Base-by-base conservation (phyloP, 2,797 vertebrate species). In the Phataginus tricuspis region DNA sequence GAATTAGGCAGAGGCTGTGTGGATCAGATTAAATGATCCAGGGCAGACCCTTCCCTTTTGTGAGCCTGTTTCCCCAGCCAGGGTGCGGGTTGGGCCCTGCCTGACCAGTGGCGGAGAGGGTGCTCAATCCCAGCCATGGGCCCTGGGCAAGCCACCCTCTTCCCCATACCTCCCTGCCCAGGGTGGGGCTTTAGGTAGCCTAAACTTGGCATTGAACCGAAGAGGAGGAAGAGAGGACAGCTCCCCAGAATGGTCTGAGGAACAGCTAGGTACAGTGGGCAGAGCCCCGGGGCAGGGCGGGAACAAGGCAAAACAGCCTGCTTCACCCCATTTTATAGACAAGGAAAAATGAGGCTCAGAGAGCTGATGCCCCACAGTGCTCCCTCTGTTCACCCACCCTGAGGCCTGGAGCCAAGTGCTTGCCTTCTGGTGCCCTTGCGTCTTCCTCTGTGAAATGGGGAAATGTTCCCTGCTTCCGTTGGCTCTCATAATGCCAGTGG, bases 261-360 rank as follows among this genome's bases (percentile, higher is more conserved):
- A 87, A 69, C 0, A 83, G 37, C 68, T 11, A 2, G 16, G 34
- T 42, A 6, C 37, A 49, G 29, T 34, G 75, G 74, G 31, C 63
- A 63, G 89, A 85, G 42, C 31, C 34, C 74, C n/a, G 34, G 66
- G 23, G 77, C 39, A 15, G 21, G 45, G 63, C 21, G 18, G 53
- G 25, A 55, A 53, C 2, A 63, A 61, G 68, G n/a, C 68, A 59
- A 11, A 45, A n/a, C 27, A 42, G 27, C 66, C 37, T 57, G 27
- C 29, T 78, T 89, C 25, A 53, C 71, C 27, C 84, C 59, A 31
- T 90, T 88, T 93, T 53, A 45, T 42, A 77, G 88, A 91, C 15
- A 57, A 93, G 64, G 83, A 75, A 64, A 63, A 79, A 7, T 2
- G 68, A 90, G 82, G 75, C 61, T 51, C 21, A 29, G 61, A 84